Percentiles rank a stretch among this genome's conserved stretches.
phyloP scores from a whole-genome alignment of 2,797 vertebrate genomes.

The Acrossocheilus fasciatus region DNA sequence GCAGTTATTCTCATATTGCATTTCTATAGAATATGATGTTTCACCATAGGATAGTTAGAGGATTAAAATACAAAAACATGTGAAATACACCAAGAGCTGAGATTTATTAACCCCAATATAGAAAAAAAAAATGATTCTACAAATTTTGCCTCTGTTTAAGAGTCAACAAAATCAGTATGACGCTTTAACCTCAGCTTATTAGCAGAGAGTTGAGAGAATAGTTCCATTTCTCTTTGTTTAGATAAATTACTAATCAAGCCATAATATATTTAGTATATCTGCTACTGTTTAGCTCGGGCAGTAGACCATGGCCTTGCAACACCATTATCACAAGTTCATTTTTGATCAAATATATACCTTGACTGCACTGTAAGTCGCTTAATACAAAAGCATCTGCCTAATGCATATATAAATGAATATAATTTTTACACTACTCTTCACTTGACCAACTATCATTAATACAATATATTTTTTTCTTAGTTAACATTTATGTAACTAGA shows the following conservation, averaged over 20 bases:
- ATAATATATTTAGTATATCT: not conserved
- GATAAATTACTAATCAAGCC: constrained; percentile 11
- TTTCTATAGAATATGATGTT: not conserved
- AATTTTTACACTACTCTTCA: constrained; percentile 10
- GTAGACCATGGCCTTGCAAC: not conserved
- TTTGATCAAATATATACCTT: not conserved
- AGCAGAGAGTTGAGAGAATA: not conserved
- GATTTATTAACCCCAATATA: not conserved
- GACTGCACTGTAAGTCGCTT: not conserved
- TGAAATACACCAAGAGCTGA: not conserved
- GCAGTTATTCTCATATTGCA: not conserved
- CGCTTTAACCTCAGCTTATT: not conserved
- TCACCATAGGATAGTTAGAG: not conserved
- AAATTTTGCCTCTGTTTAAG: not conserved
- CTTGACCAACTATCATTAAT: constrained; percentile 4
- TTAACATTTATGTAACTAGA: not conserved
- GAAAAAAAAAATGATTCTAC: not conserved
- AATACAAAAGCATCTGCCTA: not conserved
- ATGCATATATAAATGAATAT: not conserved
- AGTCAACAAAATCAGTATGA: not conserved
- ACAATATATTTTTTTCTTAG: not conserved
- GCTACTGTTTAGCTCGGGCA: not conserved
- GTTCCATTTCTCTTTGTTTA: not conserved
- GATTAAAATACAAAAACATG: not conserved
- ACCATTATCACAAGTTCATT: not conserved